Base-by-base conservation (phyloP, 2,113 vertebrate genomes). In the Agelaius phoeniceus region DNA sequence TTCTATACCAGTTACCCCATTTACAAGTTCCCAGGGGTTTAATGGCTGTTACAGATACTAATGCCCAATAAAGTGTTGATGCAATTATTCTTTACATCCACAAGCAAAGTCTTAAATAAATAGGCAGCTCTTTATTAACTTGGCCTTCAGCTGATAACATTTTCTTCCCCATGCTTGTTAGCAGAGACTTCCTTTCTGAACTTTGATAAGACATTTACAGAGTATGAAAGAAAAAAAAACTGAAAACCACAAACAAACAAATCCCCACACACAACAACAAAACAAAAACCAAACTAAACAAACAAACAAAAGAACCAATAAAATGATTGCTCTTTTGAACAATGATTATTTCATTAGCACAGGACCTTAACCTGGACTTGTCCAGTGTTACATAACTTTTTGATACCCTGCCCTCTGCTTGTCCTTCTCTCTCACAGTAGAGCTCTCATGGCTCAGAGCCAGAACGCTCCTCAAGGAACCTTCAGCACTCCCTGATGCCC, bases 101-200 rank as follows among this genome's bases (percentile, higher is more conserved):
- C 72, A 84, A 66, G 22, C 87, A 74, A 87, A 76, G 37, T 51
- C 71, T 93, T 85, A 88, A 96, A 87, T 92, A 93, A 97, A 94
- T 30, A 37, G 71, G 78, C 49, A 98, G 94, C 91, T 67, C 96
- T 95, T 96, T 80, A 96, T 95, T 95, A 97, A 97, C 84, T 97
- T 71, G 81, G 89, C 61, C 76, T 94, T 63, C 72, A 89, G 54
- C 10, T 96, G 84, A 96, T 93, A 93, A 93, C 15, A 15, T 48
- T 52, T 69, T 72, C 35, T 80, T 96, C 66, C 49, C 51, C 39
- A 75, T 31, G 37, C 22, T 81, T 89, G n/a, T 77, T 81, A 65
- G 28, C 48, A 84, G 10, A 95, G 49, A 81, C 71, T 91, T 95
- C 44, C 63, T 86, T 94, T 90, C 73, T 85, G 94, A 93, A 94